phyloP scores from a whole-genome alignment of 2,797 vertebrate genomes.

The Erpetoichthys calabaricus region DNA sequence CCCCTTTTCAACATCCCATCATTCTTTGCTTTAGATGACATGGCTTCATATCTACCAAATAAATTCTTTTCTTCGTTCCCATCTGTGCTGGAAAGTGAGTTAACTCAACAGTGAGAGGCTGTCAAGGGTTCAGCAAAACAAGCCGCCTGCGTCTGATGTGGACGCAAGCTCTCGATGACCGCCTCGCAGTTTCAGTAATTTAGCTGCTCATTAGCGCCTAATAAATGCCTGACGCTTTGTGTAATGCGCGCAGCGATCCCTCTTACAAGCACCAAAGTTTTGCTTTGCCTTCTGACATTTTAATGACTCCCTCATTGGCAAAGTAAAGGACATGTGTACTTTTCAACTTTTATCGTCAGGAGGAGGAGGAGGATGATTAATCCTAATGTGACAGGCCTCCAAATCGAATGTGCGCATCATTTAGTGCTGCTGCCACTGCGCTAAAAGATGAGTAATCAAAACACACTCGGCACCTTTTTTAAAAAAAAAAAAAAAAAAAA shows the following conservation, averaged over 20 bases:
- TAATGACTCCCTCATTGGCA: background rate
- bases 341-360: background rate
- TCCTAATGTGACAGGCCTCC: slow-evolving; percentile 2
- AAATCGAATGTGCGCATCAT: slow-evolving; percentile 1
- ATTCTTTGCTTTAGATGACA: too few relatives aligned
- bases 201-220: background rate
- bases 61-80: too few relatives aligned
- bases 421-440: background rate
- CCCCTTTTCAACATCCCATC: too few relatives aligned
- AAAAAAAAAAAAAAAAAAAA: background rate
- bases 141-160: too few relatives aligned
- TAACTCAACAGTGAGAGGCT: too few relatives aligned
- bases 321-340: slow-evolving; percentile 3
- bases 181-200: background rate
- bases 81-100: too few relatives aligned
- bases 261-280: too few relatives aligned
- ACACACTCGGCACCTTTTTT: slow-evolving; percentile 1
- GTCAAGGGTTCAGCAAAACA: too few relatives aligned
- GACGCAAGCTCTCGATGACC: background rate
- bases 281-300: background rate
- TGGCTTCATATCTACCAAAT: too few relatives aligned
- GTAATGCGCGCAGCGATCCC: background rate
- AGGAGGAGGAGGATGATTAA: background rate
- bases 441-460: slow-evolving; percentile 1
- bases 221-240: background rate